Evolutionary conservation across 2,888 invertebrate species (phyloP).

Genomic region (Pristionchus entomophagus): DNA sequence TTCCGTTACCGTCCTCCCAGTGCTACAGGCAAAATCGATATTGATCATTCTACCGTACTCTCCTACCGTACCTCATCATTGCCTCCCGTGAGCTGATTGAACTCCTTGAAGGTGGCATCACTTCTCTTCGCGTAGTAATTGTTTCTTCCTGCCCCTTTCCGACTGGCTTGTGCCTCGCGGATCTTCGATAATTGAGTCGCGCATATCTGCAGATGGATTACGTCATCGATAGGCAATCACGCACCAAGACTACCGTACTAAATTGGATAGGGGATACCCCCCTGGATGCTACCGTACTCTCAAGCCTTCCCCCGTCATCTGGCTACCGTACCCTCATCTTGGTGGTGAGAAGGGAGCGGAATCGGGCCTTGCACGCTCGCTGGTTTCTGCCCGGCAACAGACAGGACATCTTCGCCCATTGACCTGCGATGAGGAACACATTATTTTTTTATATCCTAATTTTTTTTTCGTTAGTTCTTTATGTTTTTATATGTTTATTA

Average conservation of each 20-base stretch:
- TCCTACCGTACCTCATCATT: not conserved
- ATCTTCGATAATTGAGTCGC: conserved; percentile 13
- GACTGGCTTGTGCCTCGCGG: not conserved
- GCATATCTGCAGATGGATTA: conserved; percentile 1
- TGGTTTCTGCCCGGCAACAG: conserved; percentile 61
- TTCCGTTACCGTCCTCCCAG: not conserved
- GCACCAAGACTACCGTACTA: too few species aligned
- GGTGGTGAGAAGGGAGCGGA: conserved; percentile 53
- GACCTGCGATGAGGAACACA: conserved; percentile 61
- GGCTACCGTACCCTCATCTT: conserved; percentile 56
- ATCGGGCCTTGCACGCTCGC: conserved; percentile 52
- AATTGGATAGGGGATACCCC: too few species aligned
- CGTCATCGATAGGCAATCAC: too few species aligned
- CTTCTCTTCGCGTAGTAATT: not conserved
- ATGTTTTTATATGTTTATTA: too few species aligned
- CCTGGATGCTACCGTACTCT: not conserved
- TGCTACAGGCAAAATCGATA: not conserved
- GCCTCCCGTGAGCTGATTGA: not conserved
- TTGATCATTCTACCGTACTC: not conserved
- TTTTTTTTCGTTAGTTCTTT: not conserved
- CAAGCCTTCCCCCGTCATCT: not conserved
- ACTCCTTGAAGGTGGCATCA: not conserved
- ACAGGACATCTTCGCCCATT: conserved; percentile 56
- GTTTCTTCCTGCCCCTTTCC: not conserved
- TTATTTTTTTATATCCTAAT: not conserved